Conservation (phyloP, 2,888 invertebrate genomes). For the Cartodere bifasciata region DNA sequence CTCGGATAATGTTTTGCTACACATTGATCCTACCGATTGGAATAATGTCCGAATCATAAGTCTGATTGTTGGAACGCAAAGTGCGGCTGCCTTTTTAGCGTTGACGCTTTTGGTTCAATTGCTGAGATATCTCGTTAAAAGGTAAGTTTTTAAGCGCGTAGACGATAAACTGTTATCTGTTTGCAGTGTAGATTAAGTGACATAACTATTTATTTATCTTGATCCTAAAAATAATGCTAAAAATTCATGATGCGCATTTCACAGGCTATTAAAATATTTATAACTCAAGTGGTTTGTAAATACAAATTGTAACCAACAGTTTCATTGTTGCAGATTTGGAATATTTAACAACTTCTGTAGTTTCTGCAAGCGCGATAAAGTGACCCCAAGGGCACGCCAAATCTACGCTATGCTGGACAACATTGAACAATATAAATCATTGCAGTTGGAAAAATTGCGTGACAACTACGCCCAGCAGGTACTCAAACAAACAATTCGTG, state of each 20-base stretch:
- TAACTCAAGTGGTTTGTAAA: too few relatives aligned
- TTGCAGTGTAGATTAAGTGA: too few relatives aligned
- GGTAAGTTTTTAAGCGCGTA: constrained; percentile 54
- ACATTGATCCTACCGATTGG: constrained; percentile 77
- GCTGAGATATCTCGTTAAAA: constrained; percentile 53
- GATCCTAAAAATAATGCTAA: too few relatives aligned
- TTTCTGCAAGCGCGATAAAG: constrained; percentile 57
- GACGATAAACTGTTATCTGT: too few relatives aligned
- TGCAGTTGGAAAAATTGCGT: constrained; percentile 73
- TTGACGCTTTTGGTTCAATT: constrained; percentile 70
- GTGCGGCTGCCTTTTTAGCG: constrained; percentile 67
- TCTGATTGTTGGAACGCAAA: constrained; percentile 65
- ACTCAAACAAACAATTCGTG: constrained; percentile 16
- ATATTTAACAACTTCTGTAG: constrained; percentile 59
- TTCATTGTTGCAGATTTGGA: constrained; percentile 48
- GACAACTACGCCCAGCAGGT: constrained; percentile 89
- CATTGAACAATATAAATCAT: constrained; percentile 80
- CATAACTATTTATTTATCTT: too few relatives aligned
- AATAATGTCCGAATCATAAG: constrained; percentile 74
- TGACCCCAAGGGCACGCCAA: constrained; percentile 68
- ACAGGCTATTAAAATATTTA: too few relatives aligned
- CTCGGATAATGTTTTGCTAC: constrained; percentile 60
- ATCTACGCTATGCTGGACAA: constrained; percentile 81
- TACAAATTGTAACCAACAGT: neutral
- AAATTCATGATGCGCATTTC: too few relatives aligned